Evolutionary conservation across 2,113 vertebrate genomes (phyloP), one percentile per base, ranked within the genome.

Genomic region (Osmerus eperlanus): DNA sequence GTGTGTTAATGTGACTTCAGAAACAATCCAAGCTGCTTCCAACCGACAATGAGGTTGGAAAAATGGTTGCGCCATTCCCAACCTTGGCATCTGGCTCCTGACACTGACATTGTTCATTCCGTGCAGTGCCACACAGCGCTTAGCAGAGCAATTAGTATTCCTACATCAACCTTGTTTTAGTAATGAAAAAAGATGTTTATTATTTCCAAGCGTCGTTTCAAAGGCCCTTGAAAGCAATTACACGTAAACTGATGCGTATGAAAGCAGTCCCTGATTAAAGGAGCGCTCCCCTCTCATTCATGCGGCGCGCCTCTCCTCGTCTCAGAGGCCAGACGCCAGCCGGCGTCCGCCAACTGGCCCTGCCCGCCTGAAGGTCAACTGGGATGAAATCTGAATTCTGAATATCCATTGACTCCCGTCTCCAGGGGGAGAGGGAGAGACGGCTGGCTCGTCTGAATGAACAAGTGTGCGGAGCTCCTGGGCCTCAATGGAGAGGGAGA

Each of bases 171-270:
- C 19, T 74, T 47, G 78, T 52, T 80, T 25, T 73, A 81, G 77
- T 85, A 78, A 79, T 76, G 53, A 82, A 83, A 81, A 79, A 70
- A 82, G 70, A 79, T 81, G 82, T 83, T 87, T 87, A 84, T 84
- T 84, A 84, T 83, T 84, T 81, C 76, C 70, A n/a, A 65, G 70
- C 68, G 47, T 55, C 68, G 77, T 85, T 81, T 83, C 75, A 66
- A 73, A 85, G 78, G 83, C 75, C 69, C 81, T 82, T 86, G 71
- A 86, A 86, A 82, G 84, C 82, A 90, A 89, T 90, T 86, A 86
- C n/a, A 67, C 54, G 62, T 76, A 74, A 84, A 89, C 52, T 71
- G 79, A 81, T 81, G 66, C 71, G 81, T 72, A 78, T 77, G 78
- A 78, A 85, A 82, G 81, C 70, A 54, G 71, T 79, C 56, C 29